Percentiles rank a stretch among this genome's conserved stretches.
phyloP scores from a whole-genome alignment of 2,113 vertebrate species.

The Paracanthobrama guichenoti region DNA sequence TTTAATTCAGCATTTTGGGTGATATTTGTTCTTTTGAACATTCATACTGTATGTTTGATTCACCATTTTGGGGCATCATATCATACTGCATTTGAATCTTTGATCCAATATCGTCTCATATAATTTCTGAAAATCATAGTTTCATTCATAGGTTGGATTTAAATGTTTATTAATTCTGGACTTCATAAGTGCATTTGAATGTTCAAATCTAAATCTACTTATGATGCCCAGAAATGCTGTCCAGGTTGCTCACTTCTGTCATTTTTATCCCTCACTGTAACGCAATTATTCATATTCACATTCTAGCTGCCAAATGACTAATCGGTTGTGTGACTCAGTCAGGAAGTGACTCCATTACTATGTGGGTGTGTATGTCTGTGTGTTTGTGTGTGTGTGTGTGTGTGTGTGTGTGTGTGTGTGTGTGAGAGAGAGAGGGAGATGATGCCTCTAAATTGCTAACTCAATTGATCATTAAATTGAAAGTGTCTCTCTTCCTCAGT shows the following conservation, averaged over 20 bases:
- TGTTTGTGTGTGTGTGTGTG: no score
- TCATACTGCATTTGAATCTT: no score
- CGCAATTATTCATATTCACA: constrained; percentile 26
- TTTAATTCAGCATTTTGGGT: no score
- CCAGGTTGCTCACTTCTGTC: constrained; percentile 18
- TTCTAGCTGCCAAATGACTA: constrained; percentile 52
- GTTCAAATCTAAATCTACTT: neutral
- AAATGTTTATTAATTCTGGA: neutral
- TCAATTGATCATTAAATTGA: constrained; percentile 47
- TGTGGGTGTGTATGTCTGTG: constrained; percentile 30
- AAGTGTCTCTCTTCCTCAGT: constrained; percentile 12
- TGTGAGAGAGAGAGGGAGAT: neutral
- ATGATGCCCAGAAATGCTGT: neutral
- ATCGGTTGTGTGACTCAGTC: constrained; percentile 53
- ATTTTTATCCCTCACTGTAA: constrained; percentile 40
- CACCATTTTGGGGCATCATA: no score
- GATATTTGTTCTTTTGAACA: neutral
- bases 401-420: constrained; percentile 26
- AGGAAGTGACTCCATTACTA: constrained; percentile 48
- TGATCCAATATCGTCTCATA: no score
- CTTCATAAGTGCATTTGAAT: neutral
- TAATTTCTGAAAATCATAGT: no score
- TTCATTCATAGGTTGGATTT: no score
- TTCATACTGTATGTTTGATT: neutral
- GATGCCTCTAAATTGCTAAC: constrained; percentile 25